Percentiles rank a stretch among this genome's conserved stretches.
Conservation (phyloP, 2,888 invertebrate genomes). For the Dasypogon diadema region DNA sequence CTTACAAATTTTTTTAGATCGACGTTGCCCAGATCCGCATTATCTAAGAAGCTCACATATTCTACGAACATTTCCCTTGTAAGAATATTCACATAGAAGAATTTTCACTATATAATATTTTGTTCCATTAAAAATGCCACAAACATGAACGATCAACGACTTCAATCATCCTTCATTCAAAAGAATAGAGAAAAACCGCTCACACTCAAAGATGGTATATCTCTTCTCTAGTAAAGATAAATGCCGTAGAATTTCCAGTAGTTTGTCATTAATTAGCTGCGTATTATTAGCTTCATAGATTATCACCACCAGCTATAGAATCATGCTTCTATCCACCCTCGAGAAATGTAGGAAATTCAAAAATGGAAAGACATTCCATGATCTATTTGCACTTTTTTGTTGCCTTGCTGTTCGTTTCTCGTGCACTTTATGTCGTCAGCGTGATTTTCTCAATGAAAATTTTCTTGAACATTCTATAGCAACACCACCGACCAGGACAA, state of each 20-base stretch:
- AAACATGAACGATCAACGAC: no score
- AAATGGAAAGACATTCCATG: neutral
- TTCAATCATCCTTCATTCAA: no score
- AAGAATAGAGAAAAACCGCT: neutral
- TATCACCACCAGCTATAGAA: neutral
- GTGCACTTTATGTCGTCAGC: neutral
- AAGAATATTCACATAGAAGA: no score
- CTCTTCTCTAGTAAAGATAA: neutral
- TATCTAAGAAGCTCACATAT: no score
- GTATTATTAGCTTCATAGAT: conserved; percentile 30
- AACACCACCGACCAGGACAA: no score
- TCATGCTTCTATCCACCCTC: neutral
- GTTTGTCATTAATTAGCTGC: conserved; percentile 26
- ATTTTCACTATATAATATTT: neutral
- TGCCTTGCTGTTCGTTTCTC: neutral
- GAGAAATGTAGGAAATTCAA: neutral
- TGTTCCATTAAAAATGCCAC: neutral
- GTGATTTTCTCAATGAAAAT: conserved; percentile 1
- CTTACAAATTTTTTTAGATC: no score
- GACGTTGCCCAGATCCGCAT: no score
- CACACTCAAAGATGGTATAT: neutral
- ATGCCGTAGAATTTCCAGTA: conserved; percentile 13
- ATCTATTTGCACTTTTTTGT: neutral
- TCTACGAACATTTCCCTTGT: neutral
- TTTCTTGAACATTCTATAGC: neutral